Base-by-base conservation (phyloP, 2,888 invertebrate species). In the Syrphus vitripennis region DNA sequence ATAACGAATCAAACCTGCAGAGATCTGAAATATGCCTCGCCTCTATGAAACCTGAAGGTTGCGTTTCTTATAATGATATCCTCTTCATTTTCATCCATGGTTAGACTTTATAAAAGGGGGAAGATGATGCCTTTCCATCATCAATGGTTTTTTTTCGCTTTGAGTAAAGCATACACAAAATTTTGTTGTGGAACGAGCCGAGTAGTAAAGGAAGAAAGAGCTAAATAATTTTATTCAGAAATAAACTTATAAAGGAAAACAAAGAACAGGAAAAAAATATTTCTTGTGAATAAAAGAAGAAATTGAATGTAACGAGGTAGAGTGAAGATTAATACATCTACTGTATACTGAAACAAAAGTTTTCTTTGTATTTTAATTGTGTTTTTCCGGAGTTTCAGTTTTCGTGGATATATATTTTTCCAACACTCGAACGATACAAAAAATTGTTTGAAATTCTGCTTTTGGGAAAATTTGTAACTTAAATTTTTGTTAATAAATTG, bases 1-100 rank as follows among this genome's bases (percentile, higher is more conserved):
- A 24, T 67, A 84, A 81, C 53, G 72, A 81, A 69, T 72, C 81
- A 55, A n/a, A 67, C 76, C 76, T 69, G 29, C 19, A 42, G 31
- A 65, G 29, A 16, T 65, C 59, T 40, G 26, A n/a, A 16, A n/a
- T n/a, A 2, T 19, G 48, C 10, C 2, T 19, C 10, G 48, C 42
- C 3, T 1, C 10, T 42, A 4, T 31, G 21, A 67, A 45, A 14
- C 7, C n/a, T 77, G 82, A 67, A 65, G 80, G 75, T 76, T 71
- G n/a, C n/a, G 59, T 42, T 50, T 72, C 53, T 57, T 40, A 61
- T 48, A 61, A 74, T 69, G 69, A 37, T 72, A 67, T 69, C 81
- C 70, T 76, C 76, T 71, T 84, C 50, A 50, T 71, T 57, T 75
- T 63, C 48, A 55, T 74, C 69, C 69, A 53, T 61, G 69, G 69